phyloP scores from a whole-genome alignment of 2,888 invertebrate genomes.

The Copidosoma aretas region DNA sequence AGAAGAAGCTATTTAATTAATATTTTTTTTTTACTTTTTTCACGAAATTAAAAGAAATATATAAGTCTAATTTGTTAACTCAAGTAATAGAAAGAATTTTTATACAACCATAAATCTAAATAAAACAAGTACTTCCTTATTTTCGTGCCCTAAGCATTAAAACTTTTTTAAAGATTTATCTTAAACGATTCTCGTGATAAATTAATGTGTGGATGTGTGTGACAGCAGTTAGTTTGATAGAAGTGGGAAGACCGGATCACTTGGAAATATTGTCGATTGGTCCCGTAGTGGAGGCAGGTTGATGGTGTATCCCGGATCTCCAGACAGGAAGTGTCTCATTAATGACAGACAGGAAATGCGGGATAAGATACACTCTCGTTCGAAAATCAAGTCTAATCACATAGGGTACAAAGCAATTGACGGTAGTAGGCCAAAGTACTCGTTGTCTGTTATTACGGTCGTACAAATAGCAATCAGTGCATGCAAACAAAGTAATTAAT shows the following conservation, averaged over 20 bases:
- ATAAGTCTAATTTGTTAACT: too few species aligned
- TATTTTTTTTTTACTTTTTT: too few species aligned
- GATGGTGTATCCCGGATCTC: constrained; percentile 15
- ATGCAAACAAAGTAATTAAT: too few species aligned
- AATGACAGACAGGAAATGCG: constrained; percentile 32
- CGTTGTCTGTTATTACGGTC: too few species aligned
- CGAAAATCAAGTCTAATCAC: constrained; percentile 13
- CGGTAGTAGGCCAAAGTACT: not conserved
- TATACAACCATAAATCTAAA: constrained; percentile 2
- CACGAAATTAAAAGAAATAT: too few species aligned
- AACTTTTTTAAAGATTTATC: too few species aligned
- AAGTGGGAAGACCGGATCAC: constrained; percentile 34
- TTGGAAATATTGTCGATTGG: constrained; percentile 21
- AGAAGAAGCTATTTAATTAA: too few species aligned
- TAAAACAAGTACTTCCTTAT: constrained; percentile 25
- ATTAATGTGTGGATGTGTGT: too few species aligned
- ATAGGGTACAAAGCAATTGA: constrained; percentile 11
- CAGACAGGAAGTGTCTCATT: constrained; percentile 39
- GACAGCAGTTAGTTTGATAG: too few species aligned
- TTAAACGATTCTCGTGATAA: too few species aligned
- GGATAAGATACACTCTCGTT: constrained; percentile 23
- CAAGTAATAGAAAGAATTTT: too few species aligned
- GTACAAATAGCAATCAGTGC: not conserved
- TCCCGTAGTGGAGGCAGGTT: too few species aligned
- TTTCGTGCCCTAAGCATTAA: not conserved